Evolutionary conservation across 2,797 vertebrate species (phyloP).

Genomic region (Fistularia tabacaria): DNA sequence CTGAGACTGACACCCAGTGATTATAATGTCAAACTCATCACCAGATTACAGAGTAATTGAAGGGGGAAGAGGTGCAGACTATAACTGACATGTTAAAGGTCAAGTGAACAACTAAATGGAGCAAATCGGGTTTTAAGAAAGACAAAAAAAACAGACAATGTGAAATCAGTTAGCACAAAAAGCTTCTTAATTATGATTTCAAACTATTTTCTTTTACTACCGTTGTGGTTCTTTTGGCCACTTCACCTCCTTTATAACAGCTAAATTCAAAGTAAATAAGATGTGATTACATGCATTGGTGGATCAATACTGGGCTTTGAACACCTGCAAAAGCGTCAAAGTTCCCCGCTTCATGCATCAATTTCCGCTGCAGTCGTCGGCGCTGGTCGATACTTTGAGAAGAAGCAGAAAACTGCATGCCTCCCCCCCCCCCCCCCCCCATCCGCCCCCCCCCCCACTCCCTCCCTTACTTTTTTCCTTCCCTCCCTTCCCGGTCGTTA

Average conservation of each 20-base stretch:
- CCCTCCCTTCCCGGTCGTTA: too few species aligned
- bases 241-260: conserved; percentile 19
- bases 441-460: conserved; percentile 16
- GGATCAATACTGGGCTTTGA: conserved; percentile 39
- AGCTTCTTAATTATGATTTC: too few species aligned
- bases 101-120: background rate
- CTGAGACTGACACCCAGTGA: too few species aligned
- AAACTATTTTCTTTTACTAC: too few species aligned
- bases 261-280: conserved; percentile 20
- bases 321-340: conserved; percentile 19
- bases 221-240: too few species aligned
- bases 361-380: conserved; percentile 39
- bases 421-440: conserved; percentile 39
- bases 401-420: conserved; percentile 30
- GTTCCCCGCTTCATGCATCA: conserved; percentile 47
- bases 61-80: background rate
- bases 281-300: conserved; percentile 6
- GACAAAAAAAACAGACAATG: conserved; percentile 1
- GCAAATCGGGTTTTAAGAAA: too few species aligned
- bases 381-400: conserved; percentile 52
- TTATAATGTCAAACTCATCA: too few species aligned
- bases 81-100: conserved; percentile 26
- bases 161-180: conserved; percentile 11
- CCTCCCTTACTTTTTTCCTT: conserved; percentile 18
- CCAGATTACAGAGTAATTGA: background rate